phyloP scores from a whole-genome alignment of 1,140 invertebrate genomes.

The Drosophila nannoptera region DNA sequence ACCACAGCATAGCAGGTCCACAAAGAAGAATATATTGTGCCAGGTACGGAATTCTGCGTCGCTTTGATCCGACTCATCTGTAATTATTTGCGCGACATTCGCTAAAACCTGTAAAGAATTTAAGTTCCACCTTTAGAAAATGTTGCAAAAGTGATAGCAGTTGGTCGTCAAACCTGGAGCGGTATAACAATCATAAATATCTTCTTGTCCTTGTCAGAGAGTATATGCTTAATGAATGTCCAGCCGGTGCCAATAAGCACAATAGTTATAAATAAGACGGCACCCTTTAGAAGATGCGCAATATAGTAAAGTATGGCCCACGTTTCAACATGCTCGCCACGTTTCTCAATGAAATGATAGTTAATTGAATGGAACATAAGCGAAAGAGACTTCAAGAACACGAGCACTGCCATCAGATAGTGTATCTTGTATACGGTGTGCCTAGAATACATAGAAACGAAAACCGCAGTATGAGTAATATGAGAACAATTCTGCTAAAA shows the following conservation, averaged over 20 bases:
- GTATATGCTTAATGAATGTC: constrained; percentile 98
- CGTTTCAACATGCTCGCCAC: constrained; percentile 95
- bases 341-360: constrained; percentile 96
- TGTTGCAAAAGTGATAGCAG: constrained; percentile 18
- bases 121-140: not conserved
- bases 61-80: constrained; percentile 98
- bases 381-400: constrained; percentile 95
- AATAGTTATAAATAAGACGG: constrained; percentile 97
- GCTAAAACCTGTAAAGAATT: constrained; percentile 88
- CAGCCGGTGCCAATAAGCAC: constrained; percentile 98
- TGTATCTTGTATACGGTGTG: constrained; percentile 97
- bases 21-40: constrained; percentile 95
- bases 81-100: constrained; percentile 97
- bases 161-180: constrained; percentile 86
- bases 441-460: constrained; percentile 80
- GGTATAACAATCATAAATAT: constrained; percentile 99
- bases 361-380: constrained; percentile 97
- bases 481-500: not conserved
- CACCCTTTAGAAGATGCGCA: constrained; percentile 96
- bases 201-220: constrained; percentile 97
- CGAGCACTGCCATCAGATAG: constrained; percentile 96
- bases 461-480: not conserved
- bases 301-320: constrained; percentile 99
- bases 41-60: constrained; percentile 93
- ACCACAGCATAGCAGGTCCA: constrained; percentile 98